Conservation (phyloP, 1,140 invertebrate species). For the Thalassaphorura encarpata region DNA sequence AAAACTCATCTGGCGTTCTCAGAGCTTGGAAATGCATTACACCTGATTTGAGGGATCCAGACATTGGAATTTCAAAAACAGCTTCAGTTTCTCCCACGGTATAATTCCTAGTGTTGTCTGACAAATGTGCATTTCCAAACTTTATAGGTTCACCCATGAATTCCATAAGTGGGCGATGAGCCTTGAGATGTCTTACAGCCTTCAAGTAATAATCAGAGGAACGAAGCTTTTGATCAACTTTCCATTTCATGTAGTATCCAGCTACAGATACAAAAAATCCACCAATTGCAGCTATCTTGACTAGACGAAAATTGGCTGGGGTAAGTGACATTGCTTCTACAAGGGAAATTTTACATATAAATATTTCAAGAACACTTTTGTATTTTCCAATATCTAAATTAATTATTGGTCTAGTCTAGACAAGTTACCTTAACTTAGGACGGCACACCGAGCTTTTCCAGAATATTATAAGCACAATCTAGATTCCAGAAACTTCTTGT, state of each 20-base stretch:
- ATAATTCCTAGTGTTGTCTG: slow-evolving; percentile 44
- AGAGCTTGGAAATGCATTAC: slow-evolving; percentile 45
- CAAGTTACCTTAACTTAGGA: too few species aligned
- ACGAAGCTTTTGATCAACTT: slow-evolving; percentile 41
- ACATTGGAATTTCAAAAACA: slow-evolving; percentile 49
- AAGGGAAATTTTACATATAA: slow-evolving; percentile 24
- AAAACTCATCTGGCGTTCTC: slow-evolving; percentile 14
- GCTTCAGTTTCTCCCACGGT: slow-evolving; percentile 44
- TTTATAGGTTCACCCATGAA: slow-evolving; percentile 55
- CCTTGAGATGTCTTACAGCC: slow-evolving; percentile 45
- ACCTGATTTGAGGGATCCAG: slow-evolving; percentile 49
- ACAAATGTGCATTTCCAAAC: slow-evolving; percentile 47
- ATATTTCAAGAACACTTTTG: too few species aligned
- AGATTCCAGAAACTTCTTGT: too few species aligned
- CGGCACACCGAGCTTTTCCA: too few species aligned
- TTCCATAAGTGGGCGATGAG: slow-evolving; percentile 45
- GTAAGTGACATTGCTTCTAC: slow-evolving; percentile 39
- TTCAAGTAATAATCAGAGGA: slow-evolving; percentile 46
- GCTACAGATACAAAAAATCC: slow-evolving; percentile 41
- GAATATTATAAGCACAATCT: too few species aligned
- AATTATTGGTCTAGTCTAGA: too few species aligned
- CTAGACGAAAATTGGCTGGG: too few species aligned
- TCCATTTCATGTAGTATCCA: slow-evolving; percentile 39
- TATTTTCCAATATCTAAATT: too few species aligned
- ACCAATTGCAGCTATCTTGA: slow-evolving; percentile 43